Evolutionary conservation across 2,888 invertebrate species (phyloP).

Genomic region (Aleiodes leptofemur): DNA sequence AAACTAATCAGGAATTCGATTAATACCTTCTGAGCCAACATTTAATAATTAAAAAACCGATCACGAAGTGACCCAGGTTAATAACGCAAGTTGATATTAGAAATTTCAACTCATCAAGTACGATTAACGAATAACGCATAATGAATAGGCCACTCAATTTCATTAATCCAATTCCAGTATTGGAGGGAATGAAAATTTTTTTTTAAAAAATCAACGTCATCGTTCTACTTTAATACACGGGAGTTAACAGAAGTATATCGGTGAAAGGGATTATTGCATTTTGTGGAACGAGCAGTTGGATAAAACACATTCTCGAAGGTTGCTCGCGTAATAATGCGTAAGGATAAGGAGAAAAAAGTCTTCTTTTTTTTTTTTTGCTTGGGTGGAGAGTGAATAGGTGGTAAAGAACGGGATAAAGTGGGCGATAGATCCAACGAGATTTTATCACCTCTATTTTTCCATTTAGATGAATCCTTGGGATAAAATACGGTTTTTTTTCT

Average conservation of each 20-base stretch:
- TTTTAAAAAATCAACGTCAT: conserved; percentile 14
- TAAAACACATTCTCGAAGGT: conserved; percentile 45
- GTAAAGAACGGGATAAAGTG: conserved; percentile 32
- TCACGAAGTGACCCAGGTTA: too few species aligned
- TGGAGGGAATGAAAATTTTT: not conserved
- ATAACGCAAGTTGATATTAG: too few species aligned
- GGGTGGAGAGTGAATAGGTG: conserved; percentile 27
- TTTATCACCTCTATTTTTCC: not conserved
- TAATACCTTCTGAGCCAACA: too few species aligned
- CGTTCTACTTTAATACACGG: conserved; percentile 32
- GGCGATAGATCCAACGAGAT: conserved; percentile 33
- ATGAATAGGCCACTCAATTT: conserved; percentile 8
- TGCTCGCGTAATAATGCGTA: conserved; percentile 38
- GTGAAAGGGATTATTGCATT: conserved; percentile 50
- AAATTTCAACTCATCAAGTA: too few species aligned
- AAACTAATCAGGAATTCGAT: too few species aligned
- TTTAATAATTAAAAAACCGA: too few species aligned
- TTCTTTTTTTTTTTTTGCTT: not conserved
- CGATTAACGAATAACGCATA: not conserved
- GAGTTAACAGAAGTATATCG: conserved; percentile 28
- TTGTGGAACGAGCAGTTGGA: conserved; percentile 28
- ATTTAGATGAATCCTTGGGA: not conserved
- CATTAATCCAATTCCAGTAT: not conserved
- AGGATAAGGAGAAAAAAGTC: conserved; percentile 11
- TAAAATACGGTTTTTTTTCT: too few species aligned